Evolutionary conservation across 2,888 invertebrate species (phyloP).

Genomic region (Cactoblastis cactorum): DNA sequence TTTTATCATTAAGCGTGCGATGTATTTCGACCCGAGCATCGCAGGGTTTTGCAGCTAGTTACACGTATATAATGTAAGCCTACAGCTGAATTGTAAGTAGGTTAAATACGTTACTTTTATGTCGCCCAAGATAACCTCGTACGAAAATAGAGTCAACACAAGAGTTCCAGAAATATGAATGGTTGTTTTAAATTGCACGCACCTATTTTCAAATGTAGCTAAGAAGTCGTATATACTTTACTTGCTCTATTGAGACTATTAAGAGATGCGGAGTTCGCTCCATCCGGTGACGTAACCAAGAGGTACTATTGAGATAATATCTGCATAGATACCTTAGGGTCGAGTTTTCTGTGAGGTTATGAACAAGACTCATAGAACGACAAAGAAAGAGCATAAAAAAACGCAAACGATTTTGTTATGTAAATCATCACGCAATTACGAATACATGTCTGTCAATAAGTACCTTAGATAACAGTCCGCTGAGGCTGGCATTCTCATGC

Average conservation of each 20-base stretch:
- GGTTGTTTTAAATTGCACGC: constrained; percentile 6
- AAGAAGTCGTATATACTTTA: background rate
- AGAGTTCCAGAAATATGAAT: background rate
- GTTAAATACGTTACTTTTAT: background rate
- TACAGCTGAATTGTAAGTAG: background rate
- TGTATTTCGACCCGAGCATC: too few relatives aligned
- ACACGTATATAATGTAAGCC: background rate
- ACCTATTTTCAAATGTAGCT: background rate
- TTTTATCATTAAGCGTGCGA: too few relatives aligned
- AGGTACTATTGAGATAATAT: too few relatives aligned
- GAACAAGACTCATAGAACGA: too few relatives aligned
- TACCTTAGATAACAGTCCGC: too few relatives aligned
- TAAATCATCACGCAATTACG: too few relatives aligned
- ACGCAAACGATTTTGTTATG: too few relatives aligned
- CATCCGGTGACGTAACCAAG: constrained; percentile 38
- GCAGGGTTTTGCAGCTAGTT: background rate
- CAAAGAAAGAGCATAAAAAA: too few relatives aligned
- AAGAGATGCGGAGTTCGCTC: constrained; percentile 22
- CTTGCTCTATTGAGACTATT: constrained; percentile 20
- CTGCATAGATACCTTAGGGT: too few relatives aligned
- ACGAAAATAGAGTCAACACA: background rate
- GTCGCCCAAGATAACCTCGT: background rate
- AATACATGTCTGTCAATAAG: too few relatives aligned
- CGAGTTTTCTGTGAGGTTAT: too few relatives aligned
- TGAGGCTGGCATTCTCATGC: constrained; percentile 1